Evolutionary conservation across 1,140 invertebrate genomes (phyloP), one percentile per base, ranked within the genome.

Genomic region (Prorops nasuta): DNA sequence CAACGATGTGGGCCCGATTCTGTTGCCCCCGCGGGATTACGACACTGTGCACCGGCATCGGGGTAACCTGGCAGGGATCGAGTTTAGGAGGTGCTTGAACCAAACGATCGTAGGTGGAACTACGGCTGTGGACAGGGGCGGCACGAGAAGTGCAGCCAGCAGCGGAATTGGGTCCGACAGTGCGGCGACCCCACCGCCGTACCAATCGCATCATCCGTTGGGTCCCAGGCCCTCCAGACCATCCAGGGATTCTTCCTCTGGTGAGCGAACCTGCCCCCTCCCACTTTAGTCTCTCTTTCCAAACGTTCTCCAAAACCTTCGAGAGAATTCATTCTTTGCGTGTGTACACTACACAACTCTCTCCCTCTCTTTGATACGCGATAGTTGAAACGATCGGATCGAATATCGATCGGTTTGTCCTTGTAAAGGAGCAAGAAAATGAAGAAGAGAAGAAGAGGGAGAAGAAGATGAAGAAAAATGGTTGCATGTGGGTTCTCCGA

Each of bases 11-110:
- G 86, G 86, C 0, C 93, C 94, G 1, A 82, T 97, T 32, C 79
- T 97, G 21, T 69, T 94, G 41, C 94, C 95, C 1, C 94, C 94
- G 0, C 83, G 92, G 34, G 95, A 97, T 73, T 98, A 97, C 74
- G 94, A 97, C 67, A 92, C 89, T 1, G 86, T 90, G 6, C 89
- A 91, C 61, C 79, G 92, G 44, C 86, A 88, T 49, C 89, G 90
- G 47, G 92, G 91, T 1, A 92, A 91, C 66, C 73, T 91, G n/a
- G 84, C 83, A 20, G 88, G 87, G 28, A 91, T 92, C 42, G 90
- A 92, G 63, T 78, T 86, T 14, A 69, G 90, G 12, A 78, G 89
- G 39, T 90, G 86, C 52, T 71, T 87, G 18, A 89, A 88, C 61
- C 74, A 84, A 50, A 87, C 84, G 49, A 87, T 90, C 24, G 87